A percentile compares a stretch with the other conserved stretches of the same genome.
Conservation (phyloP, 2,888 invertebrate species). For the Gisinianus flammeolus region DNA sequence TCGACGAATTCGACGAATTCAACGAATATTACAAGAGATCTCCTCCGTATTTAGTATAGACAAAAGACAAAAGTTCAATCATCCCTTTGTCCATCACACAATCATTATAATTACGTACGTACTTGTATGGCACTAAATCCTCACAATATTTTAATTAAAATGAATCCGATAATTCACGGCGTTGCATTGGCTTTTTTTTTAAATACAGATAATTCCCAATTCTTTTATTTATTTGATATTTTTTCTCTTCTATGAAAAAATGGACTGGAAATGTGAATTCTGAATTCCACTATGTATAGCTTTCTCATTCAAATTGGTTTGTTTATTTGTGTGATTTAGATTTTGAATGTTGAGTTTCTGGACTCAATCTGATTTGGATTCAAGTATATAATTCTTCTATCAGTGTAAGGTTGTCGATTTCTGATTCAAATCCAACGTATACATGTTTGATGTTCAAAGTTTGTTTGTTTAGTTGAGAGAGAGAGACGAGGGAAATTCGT, state of each 20-base stretch:
- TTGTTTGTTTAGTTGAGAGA: too few species aligned
- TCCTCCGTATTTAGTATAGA: too few species aligned
- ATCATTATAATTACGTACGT: too few species aligned
- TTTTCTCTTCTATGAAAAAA: background rate
- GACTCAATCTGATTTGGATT: background rate
- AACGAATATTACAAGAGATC: too few species aligned
- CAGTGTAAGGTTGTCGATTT: background rate
- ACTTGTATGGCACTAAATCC: too few species aligned
- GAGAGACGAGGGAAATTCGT: too few species aligned
- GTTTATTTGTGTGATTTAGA: background rate
- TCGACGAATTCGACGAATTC: too few species aligned
- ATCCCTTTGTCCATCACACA: too few species aligned
- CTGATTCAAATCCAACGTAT: too few species aligned
- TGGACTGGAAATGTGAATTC: background rate
- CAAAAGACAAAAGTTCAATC: too few species aligned
- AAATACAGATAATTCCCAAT: background rate
- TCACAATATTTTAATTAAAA: too few species aligned
- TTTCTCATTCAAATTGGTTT: background rate
- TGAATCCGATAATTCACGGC: background rate
- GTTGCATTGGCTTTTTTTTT: background rate
- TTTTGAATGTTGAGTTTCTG: background rate
- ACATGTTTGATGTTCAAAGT: too few species aligned
- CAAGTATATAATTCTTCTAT: background rate
- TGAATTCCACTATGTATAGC: background rate
- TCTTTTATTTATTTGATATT: background rate